phyloP scores from a whole-genome alignment of 2,113 vertebrate genomes.

The Malurus elegans region DNA sequence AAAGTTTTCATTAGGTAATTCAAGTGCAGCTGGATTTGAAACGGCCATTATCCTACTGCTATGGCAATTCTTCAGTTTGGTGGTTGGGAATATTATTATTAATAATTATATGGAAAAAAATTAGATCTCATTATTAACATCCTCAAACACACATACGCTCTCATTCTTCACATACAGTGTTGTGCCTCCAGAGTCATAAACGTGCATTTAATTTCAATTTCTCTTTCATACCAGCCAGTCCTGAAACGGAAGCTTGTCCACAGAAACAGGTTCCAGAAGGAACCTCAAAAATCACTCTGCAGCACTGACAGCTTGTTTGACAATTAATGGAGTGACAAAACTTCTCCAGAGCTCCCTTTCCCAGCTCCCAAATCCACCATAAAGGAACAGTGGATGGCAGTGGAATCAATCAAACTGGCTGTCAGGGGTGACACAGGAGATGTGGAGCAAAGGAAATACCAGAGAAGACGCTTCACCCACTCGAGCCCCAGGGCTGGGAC shows the following conservation, averaged over 20 bases:
- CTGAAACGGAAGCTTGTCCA: background rate
- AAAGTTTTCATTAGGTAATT: background rate
- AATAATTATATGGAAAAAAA: background rate
- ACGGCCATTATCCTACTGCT: background rate
- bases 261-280: background rate
- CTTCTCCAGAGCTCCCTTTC: background rate
- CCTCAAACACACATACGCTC: accelerated
- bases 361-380: background rate
- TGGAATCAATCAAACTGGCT: background rate
- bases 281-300: background rate
- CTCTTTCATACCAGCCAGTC: accelerated
- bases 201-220: background rate
- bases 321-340: background rate
- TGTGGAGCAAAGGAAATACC: background rate
- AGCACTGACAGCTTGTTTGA: background rate
- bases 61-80: background rate
- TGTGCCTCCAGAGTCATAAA: background rate
- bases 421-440: background rate
- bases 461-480: background rate
- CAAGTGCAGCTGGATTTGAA: background rate
- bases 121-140: background rate
- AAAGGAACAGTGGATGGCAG: background rate
- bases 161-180: background rate
- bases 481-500: background rate
- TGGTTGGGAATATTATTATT: background rate